Conservation (phyloP, 2,113 vertebrate genomes). For the Empidonax traillii region DNA sequence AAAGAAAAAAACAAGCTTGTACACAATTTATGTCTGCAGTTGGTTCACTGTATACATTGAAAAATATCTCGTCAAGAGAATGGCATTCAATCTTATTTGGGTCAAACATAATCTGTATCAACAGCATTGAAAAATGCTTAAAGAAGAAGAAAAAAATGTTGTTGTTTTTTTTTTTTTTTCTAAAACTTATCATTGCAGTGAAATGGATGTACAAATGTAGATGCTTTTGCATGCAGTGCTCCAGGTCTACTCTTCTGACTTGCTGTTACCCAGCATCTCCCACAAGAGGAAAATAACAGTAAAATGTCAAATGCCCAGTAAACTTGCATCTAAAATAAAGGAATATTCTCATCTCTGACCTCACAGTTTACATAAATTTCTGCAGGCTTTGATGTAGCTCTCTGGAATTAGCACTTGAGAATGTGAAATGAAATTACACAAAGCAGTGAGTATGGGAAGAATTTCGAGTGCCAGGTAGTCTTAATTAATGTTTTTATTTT, state of each 20-base stretch:
- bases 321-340: background rate
- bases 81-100: background rate
- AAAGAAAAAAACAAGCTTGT: background rate
- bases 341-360: background rate
- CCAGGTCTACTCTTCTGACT: background rate
- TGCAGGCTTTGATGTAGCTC: background rate
- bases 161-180: background rate
- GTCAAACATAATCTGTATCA: background rate
- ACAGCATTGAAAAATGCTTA: background rate
- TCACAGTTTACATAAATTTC: background rate
- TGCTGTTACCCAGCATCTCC: background rate
- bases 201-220: background rate
- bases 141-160: background rate
- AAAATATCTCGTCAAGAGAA: background rate
- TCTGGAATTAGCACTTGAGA: background rate
- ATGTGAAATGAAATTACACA: background rate
- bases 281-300: constrained; percentile 46
- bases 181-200: background rate
- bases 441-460: background rate
- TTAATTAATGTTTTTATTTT: constrained; percentile 22
- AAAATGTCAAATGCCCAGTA: constrained; percentile 15
- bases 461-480: constrained; percentile 5
- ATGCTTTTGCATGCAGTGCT: background rate
- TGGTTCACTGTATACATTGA: background rate
- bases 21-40: constrained; percentile 31